Conservation (phyloP, 2,113 vertebrate genomes). For the Centropus unirufus region DNA sequence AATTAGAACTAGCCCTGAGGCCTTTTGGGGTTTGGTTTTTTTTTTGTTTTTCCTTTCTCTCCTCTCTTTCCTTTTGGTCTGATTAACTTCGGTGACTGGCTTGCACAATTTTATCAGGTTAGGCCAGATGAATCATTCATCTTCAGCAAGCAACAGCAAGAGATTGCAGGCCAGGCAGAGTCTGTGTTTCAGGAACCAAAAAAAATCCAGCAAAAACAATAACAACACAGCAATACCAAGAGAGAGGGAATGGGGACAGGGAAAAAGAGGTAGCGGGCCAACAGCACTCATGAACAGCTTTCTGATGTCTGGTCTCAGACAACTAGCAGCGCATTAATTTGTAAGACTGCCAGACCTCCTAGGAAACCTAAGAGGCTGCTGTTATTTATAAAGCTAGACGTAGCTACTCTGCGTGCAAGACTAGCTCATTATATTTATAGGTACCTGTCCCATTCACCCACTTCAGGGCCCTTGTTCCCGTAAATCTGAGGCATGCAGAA, state of each 20-base stretch:
- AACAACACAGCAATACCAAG: neutral
- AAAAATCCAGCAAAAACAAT: neutral
- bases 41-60: constrained; percentile 26
- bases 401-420: neutral
- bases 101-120: constrained; percentile 62
- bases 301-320: constrained; percentile 29
- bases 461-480: neutral
- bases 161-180: constrained; percentile 4
- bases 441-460: constrained; percentile 45
- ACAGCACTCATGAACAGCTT: constrained; percentile 25
- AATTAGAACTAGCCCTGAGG: constrained; percentile 6
- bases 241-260: neutral
- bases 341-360: constrained; percentile 58
- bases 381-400: constrained; percentile 51
- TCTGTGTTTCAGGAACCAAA: constrained; percentile 2
- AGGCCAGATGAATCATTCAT: constrained; percentile 45
- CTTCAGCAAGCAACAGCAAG: constrained; percentile 21
- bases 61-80: constrained; percentile 5
- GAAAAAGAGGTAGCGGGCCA: constrained; percentile 11
- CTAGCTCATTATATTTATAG: constrained; percentile 17
- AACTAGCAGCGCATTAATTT: constrained; percentile 34
- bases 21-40: constrained; percentile 11
- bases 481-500: neutral
- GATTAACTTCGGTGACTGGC: constrained; percentile 18
- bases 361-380: constrained; percentile 48